Evolutionary conservation across 2,113 vertebrate genomes (phyloP), one percentile per base, ranked within the genome.

Genomic region (Zapornia atra): DNA sequence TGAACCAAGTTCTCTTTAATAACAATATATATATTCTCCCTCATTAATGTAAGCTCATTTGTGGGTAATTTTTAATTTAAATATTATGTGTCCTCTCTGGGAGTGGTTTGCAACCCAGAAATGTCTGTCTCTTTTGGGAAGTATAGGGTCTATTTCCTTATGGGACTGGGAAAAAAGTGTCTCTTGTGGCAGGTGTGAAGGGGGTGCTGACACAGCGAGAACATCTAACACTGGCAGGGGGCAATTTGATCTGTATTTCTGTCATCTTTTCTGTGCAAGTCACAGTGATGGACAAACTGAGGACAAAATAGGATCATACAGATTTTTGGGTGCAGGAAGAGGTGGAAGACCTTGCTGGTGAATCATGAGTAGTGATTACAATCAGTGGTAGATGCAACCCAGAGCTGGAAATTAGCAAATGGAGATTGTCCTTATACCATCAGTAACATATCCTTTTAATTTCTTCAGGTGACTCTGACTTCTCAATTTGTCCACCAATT

Each of bases 61-160:
- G 33, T 24, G 14, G 2, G 2, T 0, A 10, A 75, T 42, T 36
- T 53, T 56, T 4, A 0, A 12, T 11, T 79, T 83, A 63, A 12
- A 34, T 70, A 51, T 17, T 63, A 5, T 33, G 5, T 69, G 24
- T 36, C 40, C 17, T 82, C 66, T 61, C 44, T 75, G 77, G 61
- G 7, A 69, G 5, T 34, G 75, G 29, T 65, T 93, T 31, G 11
- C 8, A 73, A 19, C 54, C 59, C 59, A 54, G 36, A 92, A 69
- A 9, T 22, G 33, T 28, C 15, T 26, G 10, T 83, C 13, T 80
- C 3, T 81, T 65, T 76, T 66, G 59, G 31, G 36, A 88, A 87
- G 40, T 38, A 61, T 1, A 24, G 5, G 18, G 9, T 65, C 26
- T 33, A 48, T 46, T 54, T 83, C 66, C 19, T 81, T 61, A 26